These are phyloP conservation scores for Macroglossus sobrinus DNA, from an alignment of 2,113 vertebrate genomes.

Conservation along the genomic window DNA sequence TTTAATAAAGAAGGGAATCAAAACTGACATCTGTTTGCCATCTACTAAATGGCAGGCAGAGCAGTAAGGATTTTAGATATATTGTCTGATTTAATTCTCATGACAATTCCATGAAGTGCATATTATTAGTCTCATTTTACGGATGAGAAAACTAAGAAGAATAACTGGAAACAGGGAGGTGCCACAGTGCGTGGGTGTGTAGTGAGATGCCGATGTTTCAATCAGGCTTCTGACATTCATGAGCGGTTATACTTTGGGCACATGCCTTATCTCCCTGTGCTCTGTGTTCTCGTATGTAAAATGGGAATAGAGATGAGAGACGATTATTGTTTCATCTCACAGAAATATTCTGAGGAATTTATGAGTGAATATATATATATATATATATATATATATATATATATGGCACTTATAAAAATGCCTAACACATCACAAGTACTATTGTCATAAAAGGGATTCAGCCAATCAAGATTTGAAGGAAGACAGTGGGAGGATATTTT, in stretches of 20 bases:
- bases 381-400: background rate
- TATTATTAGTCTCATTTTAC: background rate
- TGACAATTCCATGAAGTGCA: background rate
- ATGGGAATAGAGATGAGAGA: background rate
- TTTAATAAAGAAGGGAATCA: background rate
- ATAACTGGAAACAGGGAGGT: background rate
- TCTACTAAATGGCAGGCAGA: background rate
- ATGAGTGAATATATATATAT: background rate
- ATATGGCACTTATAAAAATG: background rate
- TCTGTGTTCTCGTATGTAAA: background rate
- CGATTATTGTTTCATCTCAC: background rate
- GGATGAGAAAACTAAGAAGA: background rate
- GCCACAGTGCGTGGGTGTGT: fast-evolving
- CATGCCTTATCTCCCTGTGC: background rate
- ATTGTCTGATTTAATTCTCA: background rate
- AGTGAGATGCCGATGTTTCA: background rate
- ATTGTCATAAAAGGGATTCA: background rate
- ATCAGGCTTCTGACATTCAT: background rate
- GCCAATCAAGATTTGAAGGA: background rate
- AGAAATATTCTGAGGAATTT: background rate
- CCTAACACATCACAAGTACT: background rate
- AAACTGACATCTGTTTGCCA: background rate
- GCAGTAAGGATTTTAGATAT: background rate
- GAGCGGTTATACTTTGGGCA: background rate
- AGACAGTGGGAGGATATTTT: background rate